These are phyloP conservation scores for Anas platyrhynchos DNA, from an alignment of 2,113 vertebrate species.

Conservation along the genomic window DNA sequence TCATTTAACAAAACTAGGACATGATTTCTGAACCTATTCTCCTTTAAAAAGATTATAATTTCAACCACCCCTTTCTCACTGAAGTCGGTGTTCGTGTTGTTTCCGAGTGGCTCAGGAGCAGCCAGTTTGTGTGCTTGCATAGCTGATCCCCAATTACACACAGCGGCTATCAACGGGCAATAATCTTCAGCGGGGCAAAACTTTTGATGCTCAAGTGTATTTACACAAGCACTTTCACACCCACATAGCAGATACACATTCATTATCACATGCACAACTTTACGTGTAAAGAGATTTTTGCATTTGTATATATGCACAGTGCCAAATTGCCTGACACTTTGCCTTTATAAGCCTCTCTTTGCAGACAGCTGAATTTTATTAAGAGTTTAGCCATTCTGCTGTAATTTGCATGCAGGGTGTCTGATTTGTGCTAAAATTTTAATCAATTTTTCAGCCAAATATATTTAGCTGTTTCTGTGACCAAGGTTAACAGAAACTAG, in stretches of 20 bases:
- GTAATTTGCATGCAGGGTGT: neutral
- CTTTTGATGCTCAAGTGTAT: neutral
- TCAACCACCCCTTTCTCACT: slow-evolving; percentile 3
- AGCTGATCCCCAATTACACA: neutral
- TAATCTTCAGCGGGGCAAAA: slow-evolving; percentile 1
- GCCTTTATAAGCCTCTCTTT: neutral
- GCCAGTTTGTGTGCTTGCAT: slow-evolving; percentile 16
- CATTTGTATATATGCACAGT: neutral
- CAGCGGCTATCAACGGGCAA: neutral
- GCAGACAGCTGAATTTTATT: neutral
- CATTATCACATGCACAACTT: rapidly evolving
- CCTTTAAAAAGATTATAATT: slow-evolving; percentile 51
- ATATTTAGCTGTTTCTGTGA: neutral
- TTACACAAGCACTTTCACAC: neutral
- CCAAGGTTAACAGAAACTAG: neutral
- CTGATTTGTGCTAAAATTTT: neutral
- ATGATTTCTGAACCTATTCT: slow-evolving; percentile 42
- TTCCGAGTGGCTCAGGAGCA: neutral
- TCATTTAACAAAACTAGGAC: neutral
- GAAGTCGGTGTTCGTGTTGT: neutral
- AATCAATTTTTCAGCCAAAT: neutral
- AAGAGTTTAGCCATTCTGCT: neutral
- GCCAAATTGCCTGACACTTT: neutral
- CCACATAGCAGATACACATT: rapidly evolving
- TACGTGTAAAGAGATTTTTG: neutral